These are phyloP conservation scores for Pseudoips prasinana DNA, from an alignment of 2,888 invertebrate species.

Conservation along the genomic window DNA sequence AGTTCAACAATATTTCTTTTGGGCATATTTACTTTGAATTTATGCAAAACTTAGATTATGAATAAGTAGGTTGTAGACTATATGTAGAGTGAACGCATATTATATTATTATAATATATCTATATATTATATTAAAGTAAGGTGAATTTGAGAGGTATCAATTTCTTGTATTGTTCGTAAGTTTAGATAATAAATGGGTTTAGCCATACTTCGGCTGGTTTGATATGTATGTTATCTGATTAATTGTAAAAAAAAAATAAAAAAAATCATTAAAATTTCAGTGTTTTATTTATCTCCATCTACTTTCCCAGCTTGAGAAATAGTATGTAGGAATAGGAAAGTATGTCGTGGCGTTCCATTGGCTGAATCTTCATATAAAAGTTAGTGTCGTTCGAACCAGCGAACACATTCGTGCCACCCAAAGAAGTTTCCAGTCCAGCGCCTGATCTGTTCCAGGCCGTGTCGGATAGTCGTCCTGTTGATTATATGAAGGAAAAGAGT, in stretches of 20 bases:
- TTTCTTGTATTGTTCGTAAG: slow-evolving; percentile 82
- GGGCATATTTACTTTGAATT: slow-evolving; percentile 82
- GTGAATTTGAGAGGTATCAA: slow-evolving; percentile 82
- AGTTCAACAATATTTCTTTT: slow-evolving; percentile 82
- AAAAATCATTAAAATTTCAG: slow-evolving; percentile 60
- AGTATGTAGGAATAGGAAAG: too few species aligned
- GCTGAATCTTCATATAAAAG: too few species aligned
- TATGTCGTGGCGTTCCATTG: too few species aligned
- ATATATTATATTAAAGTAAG: slow-evolving; percentile 75
- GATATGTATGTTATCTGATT: slow-evolving; percentile 82
- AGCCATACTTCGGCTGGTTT: slow-evolving; percentile 82
- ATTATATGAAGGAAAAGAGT: too few species aligned
- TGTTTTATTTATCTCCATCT: slow-evolving; percentile 62
- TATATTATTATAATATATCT: slow-evolving; percentile 74
- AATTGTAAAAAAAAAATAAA: slow-evolving; percentile 77
- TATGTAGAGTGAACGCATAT: slow-evolving; percentile 81
- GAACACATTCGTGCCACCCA: too few species aligned
- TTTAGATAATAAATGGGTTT: slow-evolving; percentile 82
- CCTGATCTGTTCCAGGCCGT: too few species aligned
- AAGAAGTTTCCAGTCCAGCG: too few species aligned
- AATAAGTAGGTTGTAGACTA: slow-evolving; percentile 80
- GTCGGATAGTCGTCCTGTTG: too few species aligned
- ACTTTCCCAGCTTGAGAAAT: too few species aligned
- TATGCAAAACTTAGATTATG: slow-evolving; percentile 81
- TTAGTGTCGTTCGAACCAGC: too few species aligned